Percentiles rank a stretch among this genome's conserved stretches.
Evolutionary conservation across 2,888 invertebrate genomes (phyloP).

Genomic region (Thelaira solivaga): DNA sequence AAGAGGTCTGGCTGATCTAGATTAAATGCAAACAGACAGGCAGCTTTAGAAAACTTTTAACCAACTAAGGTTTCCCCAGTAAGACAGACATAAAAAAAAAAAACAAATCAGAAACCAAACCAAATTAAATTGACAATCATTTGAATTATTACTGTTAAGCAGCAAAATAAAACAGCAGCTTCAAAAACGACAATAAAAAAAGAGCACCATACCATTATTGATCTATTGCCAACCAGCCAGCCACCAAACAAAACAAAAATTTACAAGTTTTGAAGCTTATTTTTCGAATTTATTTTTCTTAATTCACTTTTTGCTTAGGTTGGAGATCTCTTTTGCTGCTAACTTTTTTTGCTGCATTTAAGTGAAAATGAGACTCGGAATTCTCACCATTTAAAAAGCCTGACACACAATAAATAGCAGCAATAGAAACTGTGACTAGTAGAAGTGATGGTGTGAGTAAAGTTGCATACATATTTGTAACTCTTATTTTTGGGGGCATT

Average conservation of each 20-base stretch:
- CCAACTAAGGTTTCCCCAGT: conserved; percentile 47
- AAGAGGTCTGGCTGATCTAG: conserved; percentile 56
- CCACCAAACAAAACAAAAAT: conserved; percentile 22
- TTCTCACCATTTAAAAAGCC: conserved; percentile 55
- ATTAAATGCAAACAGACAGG: conserved; percentile 52
- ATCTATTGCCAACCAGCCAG: conserved; percentile 12
- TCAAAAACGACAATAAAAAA: conserved; percentile 4
- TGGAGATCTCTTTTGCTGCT: conserved; percentile 1
- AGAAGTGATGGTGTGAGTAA: neutral
- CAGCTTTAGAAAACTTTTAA: conserved; percentile 52
- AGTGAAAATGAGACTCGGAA: conserved; percentile 58
- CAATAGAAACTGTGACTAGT: neutral
- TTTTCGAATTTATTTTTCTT: conserved; percentile 1
- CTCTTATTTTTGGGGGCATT: conserved; percentile 60
- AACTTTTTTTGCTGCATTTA: conserved; percentile 27
- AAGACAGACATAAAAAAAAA: conserved; percentile 35
- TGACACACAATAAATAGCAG: neutral
- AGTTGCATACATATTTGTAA: conserved; percentile 38
- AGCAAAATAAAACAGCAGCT: conserved; percentile 45
- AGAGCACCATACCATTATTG: conserved; percentile 38
- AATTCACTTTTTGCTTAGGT: neutral
- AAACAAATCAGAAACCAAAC: conserved; percentile 36
- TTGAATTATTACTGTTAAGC: conserved; percentile 66
- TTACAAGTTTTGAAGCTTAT: conserved; percentile 40
- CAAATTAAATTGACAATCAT: conserved; percentile 66